phyloP scores from a whole-genome alignment of 2,797 vertebrate species.

The Limnodromus scolopaceus region DNA sequence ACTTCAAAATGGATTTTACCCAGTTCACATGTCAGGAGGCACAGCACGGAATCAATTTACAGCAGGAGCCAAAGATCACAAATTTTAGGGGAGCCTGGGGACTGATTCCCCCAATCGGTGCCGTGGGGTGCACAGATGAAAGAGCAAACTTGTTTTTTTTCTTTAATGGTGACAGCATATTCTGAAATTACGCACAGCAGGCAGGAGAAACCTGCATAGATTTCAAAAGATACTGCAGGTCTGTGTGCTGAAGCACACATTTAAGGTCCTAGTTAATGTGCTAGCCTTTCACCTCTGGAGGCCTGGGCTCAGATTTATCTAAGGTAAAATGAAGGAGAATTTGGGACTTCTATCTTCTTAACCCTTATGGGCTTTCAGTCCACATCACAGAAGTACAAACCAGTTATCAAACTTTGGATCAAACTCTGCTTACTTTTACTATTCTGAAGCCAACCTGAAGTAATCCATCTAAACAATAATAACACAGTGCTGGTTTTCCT shows the following conservation, averaged over 20 bases:
- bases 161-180: slow-evolving; percentile 73
- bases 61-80: slow-evolving; percentile 82
- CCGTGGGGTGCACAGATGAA: slow-evolving; percentile 73
- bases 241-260: slow-evolving; percentile 72
- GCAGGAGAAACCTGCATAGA: slow-evolving; percentile 77
- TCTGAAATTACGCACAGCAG: slow-evolving; percentile 80
- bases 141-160: slow-evolving; percentile 72
- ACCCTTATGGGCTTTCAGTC: slow-evolving; percentile 42
- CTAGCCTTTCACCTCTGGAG: slow-evolving; percentile 72
- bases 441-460: background rate
- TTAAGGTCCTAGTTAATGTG: slow-evolving; percentile 69
- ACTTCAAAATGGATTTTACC: slow-evolving; percentile 64
- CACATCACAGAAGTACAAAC: background rate
- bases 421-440: background rate
- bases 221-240: slow-evolving; percentile 81
- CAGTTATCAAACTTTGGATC: background rate
- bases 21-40: slow-evolving; percentile 63
- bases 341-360: slow-evolving; percentile 49
- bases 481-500: background rate
- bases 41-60: slow-evolving; percentile 80
- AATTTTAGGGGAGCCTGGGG: slow-evolving; percentile 79
- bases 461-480: background rate
- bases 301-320: slow-evolving; percentile 58
- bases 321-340: slow-evolving; percentile 58
- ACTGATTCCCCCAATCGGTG: slow-evolving; percentile 70